Percentiles rank a stretch among this genome's conserved stretches.
Evolutionary conservation across 2,113 vertebrate genomes (phyloP).

Genomic region (Rhinolophus sinicus): DNA sequence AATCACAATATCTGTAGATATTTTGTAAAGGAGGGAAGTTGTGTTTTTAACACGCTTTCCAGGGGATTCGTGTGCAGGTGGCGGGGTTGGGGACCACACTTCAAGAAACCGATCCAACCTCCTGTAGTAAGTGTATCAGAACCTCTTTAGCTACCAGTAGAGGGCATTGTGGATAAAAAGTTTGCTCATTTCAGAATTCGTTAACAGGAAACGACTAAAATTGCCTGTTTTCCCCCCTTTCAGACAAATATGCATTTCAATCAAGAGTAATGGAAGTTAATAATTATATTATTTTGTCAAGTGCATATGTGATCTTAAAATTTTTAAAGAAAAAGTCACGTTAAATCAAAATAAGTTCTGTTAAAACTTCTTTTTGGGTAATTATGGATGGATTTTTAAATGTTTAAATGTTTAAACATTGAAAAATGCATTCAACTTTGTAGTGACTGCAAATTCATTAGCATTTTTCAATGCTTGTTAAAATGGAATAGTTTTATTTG

Average conservation of each 20-base stretch:
- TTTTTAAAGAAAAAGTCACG: constrained; percentile 8
- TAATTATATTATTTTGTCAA: constrained; percentile 13
- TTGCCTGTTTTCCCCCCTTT: neutral
- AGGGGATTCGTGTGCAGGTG: neutral
- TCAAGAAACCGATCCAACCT: neutral
- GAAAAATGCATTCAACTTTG: constrained; percentile 24
- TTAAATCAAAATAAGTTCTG: neutral
- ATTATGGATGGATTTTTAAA: neutral
- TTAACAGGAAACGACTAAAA: neutral
- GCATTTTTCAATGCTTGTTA: neutral
- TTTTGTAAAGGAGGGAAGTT: constrained; percentile 23
- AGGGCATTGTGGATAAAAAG: constrained; percentile 29
- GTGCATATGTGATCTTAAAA: neutral
- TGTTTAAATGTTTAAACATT: neutral
- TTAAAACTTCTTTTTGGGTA: neutral
- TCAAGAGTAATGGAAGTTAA: constrained; percentile 9
- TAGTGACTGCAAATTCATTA: constrained; percentile 12
- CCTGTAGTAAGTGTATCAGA: neutral
- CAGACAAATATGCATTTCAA: neutral
- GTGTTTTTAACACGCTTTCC: constrained; percentile 33
- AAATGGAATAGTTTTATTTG: neutral
- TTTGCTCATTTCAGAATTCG: neutral
- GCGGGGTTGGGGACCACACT: neutral
- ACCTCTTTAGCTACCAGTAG: constrained; percentile 45
- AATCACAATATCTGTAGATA: neutral